phyloP scores from a whole-genome alignment of 2,797 vertebrate genomes.

The Anabacerthia variegaticeps region DNA sequence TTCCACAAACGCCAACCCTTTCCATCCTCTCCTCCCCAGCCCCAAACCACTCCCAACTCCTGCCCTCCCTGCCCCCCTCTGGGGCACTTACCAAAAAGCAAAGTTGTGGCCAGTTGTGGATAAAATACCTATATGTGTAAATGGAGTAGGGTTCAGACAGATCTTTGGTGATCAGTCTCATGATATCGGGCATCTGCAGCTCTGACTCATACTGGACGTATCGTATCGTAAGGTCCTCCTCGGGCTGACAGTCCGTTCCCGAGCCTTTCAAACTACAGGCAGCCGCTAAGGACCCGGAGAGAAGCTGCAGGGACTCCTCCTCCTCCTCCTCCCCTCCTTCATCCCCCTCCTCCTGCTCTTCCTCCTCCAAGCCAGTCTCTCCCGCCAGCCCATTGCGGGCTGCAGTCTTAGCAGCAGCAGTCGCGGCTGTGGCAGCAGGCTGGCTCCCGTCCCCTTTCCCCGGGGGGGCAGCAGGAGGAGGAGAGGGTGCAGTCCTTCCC shows the following conservation, averaged over 20 bases:
- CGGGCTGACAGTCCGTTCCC: constrained; percentile 70
- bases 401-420: constrained; percentile 74
- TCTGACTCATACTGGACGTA: constrained; percentile 98
- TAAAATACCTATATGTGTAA: constrained; percentile 99
- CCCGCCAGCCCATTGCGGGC: constrained; percentile 73
- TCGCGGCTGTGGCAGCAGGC: constrained; percentile 47
- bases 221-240: constrained; percentile 86
- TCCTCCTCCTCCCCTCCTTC: constrained; percentile 60
- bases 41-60: constrained; percentile 25
- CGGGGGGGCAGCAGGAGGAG: constrained; percentile 56
- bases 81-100: constrained; percentile 97
- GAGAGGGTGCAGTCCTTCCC: constrained; percentile 72
- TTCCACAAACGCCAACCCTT: background rate
- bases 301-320: constrained; percentile 72
- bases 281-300: constrained; percentile 74
- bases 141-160: constrained; percentile 99
- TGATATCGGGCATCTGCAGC: constrained; percentile 99
- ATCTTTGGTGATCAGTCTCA: constrained; percentile 99
- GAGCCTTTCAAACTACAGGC: constrained; percentile 77
- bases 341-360: constrained; percentile 63
- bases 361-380: constrained; percentile 61
- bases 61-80: background rate
- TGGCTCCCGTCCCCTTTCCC: constrained; percentile 58
- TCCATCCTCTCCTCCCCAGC: background rate
- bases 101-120: constrained; percentile 99